Evolutionary conservation across 2,113 vertebrate species (phyloP), one percentile per base, ranked within the genome.

Genomic region (Aphyosemion australe): DNA sequence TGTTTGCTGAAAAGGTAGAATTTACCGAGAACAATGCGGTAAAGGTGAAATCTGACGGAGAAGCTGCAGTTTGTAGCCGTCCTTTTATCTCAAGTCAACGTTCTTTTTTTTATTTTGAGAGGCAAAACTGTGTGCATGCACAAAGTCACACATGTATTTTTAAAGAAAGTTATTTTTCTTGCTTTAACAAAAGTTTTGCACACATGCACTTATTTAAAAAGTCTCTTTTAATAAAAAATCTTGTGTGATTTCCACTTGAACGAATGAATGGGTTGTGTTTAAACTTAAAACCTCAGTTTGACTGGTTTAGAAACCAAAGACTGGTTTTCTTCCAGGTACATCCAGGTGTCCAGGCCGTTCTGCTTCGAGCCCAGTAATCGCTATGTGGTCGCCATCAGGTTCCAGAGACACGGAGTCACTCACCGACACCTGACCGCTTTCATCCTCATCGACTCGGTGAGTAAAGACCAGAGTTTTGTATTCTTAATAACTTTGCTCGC

Each of bases 391-490:
- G 84, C 89, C 0, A 83, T 95, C 83, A 61, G 92, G 53, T 93
- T 95, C 83, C 95, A 95, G 81, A 85, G 91, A 15, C 92, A 92
- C 0, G 90, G 90, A 0, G 92, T 92, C 54, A 65, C 92, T 1
- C 84, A 90, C 61, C 88, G 91, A 32, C 92, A 94, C 52, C 88
- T 91, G 0, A 82, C 88, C 0, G 92, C 91, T 56, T 94, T 93
- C 80, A 93, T 96, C 69, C 92, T 96, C 1, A 84, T 96, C 0
- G 95, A 97, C 83, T 96, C 93, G 41, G 94, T 97, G 72, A 94
- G 93, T 19, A 9, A 21, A 34, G 6, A 18, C 12, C 26, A 5
- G 26, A 2, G 26, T 5, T 26, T n/a, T n/a, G n/a, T n/a, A n/a
- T n/a, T n/a, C n/a, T n/a, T n/a, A n/a, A n/a, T n/a, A n/a, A n/a